Evolutionary conservation across 2,797 vertebrate genomes (phyloP).

Genomic region (Streptopelia turtur): DNA sequence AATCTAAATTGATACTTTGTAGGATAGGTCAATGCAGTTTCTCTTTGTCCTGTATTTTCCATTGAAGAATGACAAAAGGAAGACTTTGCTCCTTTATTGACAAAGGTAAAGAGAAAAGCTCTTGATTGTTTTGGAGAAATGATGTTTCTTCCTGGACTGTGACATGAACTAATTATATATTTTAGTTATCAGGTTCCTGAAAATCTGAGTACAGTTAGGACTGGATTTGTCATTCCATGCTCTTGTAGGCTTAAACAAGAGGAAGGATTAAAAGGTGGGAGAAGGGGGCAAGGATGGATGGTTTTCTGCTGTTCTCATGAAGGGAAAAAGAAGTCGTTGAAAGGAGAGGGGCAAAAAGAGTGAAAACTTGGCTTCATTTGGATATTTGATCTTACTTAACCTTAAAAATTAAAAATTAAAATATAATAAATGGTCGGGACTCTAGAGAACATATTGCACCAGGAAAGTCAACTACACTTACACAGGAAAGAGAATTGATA

Average conservation of each 20-base stretch:
- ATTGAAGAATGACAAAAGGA: fast-evolving
- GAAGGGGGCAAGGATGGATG: not conserved
- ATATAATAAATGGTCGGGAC: not conserved
- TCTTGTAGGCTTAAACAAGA: not conserved
- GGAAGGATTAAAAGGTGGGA: not conserved
- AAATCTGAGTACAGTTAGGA: not conserved
- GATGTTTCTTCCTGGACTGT: not conserved
- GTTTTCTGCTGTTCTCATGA: not conserved
- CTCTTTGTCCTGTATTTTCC: fast-evolving
- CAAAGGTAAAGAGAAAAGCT: not conserved
- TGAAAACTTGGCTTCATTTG: not conserved
- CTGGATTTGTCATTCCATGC: not conserved
- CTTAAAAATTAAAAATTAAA: not conserved
- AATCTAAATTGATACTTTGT: not conserved
- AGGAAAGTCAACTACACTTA: not conserved
- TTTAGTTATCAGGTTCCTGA: not conserved
- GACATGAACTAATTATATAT: not conserved
- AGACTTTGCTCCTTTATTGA: not conserved
- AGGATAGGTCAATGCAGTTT: not conserved
- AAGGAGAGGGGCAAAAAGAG: not conserved
- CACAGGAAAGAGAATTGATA: not conserved
- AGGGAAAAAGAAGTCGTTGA: not conserved
- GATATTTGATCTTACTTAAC: not conserved
- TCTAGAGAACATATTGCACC: not conserved
- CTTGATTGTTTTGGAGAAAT: not conserved